Conservation (phyloP, 2,888 invertebrate species). For the Aspidiotus rigidus region DNA sequence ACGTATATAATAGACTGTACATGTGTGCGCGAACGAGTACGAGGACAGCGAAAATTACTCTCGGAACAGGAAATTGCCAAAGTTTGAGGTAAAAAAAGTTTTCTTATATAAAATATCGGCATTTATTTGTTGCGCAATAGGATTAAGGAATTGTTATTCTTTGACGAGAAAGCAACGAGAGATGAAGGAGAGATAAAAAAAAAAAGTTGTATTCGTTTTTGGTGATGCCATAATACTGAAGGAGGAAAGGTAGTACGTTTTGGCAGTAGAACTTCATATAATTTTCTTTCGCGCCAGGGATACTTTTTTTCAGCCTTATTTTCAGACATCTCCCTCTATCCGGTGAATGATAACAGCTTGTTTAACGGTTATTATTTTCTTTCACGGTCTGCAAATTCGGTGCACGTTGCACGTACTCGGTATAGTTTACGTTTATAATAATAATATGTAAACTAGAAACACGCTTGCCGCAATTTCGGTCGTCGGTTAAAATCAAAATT, state of each 20-base stretch:
- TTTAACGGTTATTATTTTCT: constrained; percentile 2
- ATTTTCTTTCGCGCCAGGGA: not conserved
- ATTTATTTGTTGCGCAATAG: constrained; percentile 29
- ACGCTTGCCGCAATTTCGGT: too few species aligned
- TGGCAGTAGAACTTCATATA: constrained; percentile 4
- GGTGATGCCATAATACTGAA: constrained; percentile 16
- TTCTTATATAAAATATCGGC: constrained; percentile 27
- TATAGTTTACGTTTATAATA: too few species aligned
- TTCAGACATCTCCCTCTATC: not conserved
- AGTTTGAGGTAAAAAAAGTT: constrained; percentile 29
- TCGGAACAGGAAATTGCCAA: constrained; percentile 27
- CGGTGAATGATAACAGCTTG: constrained; percentile 1
- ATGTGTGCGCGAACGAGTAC: not conserved
- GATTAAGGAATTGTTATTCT: constrained; percentile 29
- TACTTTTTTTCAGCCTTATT: not conserved
- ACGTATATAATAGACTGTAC: too few species aligned
- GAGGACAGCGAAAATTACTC: constrained; percentile 24
- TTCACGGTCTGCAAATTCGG: not conserved
- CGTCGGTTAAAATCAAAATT: too few species aligned
- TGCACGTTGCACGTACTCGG: too few species aligned
- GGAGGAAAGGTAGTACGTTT: constrained; percentile 12
- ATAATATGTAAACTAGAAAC: too few species aligned
- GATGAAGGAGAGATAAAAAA: constrained; percentile 11
- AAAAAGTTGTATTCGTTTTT: constrained; percentile 19
- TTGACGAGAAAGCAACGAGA: too few species aligned